phyloP scores from a whole-genome alignment of 2,797 vertebrate genomes.

The Apogon talboti region DNA sequence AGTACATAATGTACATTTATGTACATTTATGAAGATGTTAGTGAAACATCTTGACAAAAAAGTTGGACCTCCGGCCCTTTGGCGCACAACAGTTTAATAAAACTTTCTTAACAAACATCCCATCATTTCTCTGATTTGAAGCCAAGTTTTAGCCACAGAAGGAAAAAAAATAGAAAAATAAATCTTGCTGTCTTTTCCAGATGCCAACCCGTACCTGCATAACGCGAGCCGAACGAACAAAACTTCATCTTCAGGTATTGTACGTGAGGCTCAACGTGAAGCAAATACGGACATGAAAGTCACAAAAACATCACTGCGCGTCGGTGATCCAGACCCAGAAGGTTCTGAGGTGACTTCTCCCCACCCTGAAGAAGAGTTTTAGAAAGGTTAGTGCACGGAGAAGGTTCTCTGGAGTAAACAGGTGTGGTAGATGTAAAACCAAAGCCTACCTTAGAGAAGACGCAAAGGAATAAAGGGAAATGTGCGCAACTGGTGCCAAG shows the following conservation, averaged over 20 bases:
- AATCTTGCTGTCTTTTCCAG: constrained; percentile 66
- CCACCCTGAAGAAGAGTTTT: too few relatives aligned
- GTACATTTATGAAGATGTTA: neutral
- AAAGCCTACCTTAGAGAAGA: constrained; percentile 56
- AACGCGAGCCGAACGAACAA: constrained; percentile 99
- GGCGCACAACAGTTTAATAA: neutral
- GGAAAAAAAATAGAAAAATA: constrained; percentile 9
- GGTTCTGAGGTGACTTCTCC: too few relatives aligned
- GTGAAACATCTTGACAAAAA: neutral
- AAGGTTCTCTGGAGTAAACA: too few relatives aligned
- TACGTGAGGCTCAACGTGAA: constrained; percentile 99
- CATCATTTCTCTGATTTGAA: constrained; percentile 8
- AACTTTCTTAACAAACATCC: neutral
- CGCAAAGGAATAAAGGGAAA: constrained; percentile 13
- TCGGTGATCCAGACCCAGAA: constrained; percentile 1
- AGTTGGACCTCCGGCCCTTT: too few relatives aligned
- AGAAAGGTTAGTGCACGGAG: too few relatives aligned
- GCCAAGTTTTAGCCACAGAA: constrained; percentile 2
- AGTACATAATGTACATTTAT: too few relatives aligned
- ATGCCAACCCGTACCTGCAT: constrained; percentile 93
- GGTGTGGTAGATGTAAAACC: too few relatives aligned
- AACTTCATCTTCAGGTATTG: constrained; percentile 99
- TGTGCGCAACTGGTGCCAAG: constrained; percentile 7
- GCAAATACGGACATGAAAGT: constrained; percentile 86
- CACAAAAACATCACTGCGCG: too few relatives aligned